Base-by-base conservation (phyloP, 2,888 invertebrate genomes). In the Rhaphigaster nebulosa region DNA sequence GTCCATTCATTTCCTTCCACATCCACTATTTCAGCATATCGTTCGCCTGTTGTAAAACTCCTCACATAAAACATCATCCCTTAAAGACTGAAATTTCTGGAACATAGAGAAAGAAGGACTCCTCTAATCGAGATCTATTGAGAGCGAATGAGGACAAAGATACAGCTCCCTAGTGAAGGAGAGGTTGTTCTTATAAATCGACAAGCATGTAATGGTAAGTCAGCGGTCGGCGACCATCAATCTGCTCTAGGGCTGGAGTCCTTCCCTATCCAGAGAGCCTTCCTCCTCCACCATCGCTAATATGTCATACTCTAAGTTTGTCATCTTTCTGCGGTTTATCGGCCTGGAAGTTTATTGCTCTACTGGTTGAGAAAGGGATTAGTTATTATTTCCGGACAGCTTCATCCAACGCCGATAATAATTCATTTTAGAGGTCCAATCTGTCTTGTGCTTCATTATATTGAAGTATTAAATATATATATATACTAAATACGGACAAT, bases 171-270 rank as follows among this genome's bases (percentile, higher is more conserved):
- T 15, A 45, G 84, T 45, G 84, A 45, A 84, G 84, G 45, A 84
- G 45, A 15, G 38, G 45, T 13, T 84, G 45, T 45, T 84, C 45
- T 45, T 84, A 84, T 84, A 84, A 84, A 84, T 84, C 84, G 84
- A 84, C 84, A 84, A n/a, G 84, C 13, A 23, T 80, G 45, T 84
- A 84, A 84, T 84, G 84, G n/a, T 84, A 84, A 84, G 84, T 84
- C 45, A 84, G 84, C 15, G 84, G 41, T 45, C 23, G 84, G 84
- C 84, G 45, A 45, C 84, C 84, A 84, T 84, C 45, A 84, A 84
- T 84, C 84, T 45, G 45, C 84, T 50, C 84, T 12, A 15, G n/a
- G 18, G 2, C 80, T 4, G 1, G n/a, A n/a, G 45, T 84, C 41
- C 45, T 50, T 38, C 23, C 80, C 23, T 4, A 10, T 12, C 5